Conservation (phyloP, 2,113 vertebrate species). For the Notiomystis cincta region DNA sequence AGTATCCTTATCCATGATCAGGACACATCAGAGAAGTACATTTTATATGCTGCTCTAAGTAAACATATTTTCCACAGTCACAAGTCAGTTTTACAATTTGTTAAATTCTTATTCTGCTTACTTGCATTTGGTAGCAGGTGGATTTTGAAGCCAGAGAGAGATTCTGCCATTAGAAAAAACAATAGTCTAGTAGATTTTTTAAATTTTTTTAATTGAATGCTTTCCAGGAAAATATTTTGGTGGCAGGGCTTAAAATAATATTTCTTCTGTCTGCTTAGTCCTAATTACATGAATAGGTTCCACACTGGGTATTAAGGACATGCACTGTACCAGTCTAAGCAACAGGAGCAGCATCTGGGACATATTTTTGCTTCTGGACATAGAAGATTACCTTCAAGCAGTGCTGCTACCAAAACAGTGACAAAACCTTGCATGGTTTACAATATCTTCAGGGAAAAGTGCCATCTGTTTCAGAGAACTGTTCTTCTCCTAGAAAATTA, state of each 20-base stretch:
- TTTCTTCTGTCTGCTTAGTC: conserved; percentile 38
- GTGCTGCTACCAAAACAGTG: background rate
- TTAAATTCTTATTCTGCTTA: conserved; percentile 27
- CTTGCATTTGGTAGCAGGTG: background rate
- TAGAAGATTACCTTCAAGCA: conserved; percentile 10
- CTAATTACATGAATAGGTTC: conserved; percentile 31
- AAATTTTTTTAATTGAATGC: background rate
- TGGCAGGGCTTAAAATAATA: conserved; percentile 8
- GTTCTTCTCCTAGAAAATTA: background rate
- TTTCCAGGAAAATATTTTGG: background rate
- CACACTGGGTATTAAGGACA: conserved; percentile 12
- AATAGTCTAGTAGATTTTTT: background rate
- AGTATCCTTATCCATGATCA: conserved; percentile 57
- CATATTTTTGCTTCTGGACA: background rate
- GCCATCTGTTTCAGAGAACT: background rate
- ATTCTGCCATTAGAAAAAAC: conserved; percentile 18
- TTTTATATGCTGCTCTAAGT: conserved; percentile 10
- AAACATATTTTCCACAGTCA: conserved; percentile 26
- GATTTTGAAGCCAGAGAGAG: background rate
- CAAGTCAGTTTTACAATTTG: background rate
- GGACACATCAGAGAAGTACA: background rate
- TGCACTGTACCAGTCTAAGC: background rate
- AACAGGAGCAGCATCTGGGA: conserved; percentile 30
- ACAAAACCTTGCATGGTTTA: background rate
- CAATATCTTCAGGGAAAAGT: background rate